Evolutionary conservation across 92 coral and sea anemone genomes (phyloP).

Genomic region (Heteractis magnifica): DNA sequence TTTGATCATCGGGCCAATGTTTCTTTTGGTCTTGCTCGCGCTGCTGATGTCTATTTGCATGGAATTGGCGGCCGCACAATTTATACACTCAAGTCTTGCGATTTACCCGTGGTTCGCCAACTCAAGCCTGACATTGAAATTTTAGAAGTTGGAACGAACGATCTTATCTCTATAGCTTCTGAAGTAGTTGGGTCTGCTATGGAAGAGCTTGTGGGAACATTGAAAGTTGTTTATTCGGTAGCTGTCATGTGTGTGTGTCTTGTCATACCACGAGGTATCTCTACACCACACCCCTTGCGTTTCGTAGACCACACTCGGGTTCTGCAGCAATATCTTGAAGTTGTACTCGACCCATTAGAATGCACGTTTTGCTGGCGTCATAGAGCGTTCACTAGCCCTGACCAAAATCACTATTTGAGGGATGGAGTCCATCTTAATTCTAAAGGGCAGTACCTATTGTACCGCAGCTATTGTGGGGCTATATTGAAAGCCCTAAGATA

Average conservation of each 20-base stretch:
- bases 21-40: conserved; percentile 13
- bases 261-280: conserved; percentile 16
- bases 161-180: conserved; percentile 6
- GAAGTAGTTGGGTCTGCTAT: conserved; percentile 39
- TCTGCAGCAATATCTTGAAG: neutral
- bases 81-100: conserved; percentile 2
- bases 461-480: too few relatives aligned
- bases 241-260: conserved; percentile 6
- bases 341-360: conserved; percentile 12
- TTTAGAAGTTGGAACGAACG: conserved; percentile 41
- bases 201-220: conserved; percentile 10
- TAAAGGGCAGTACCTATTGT: too few relatives aligned
- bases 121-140: conserved; percentile 26
- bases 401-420: neutral
- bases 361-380: conserved; percentile 18
- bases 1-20: neutral
- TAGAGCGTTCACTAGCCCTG: conserved; percentile 1
- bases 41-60: conserved; percentile 18
- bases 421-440: conserved; percentile 16
- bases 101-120: conserved; percentile 22
- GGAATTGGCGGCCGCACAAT: conserved; percentile 32
- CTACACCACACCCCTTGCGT: neutral
- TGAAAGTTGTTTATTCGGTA: neutral
- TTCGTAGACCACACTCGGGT: neutral
- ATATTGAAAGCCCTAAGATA: too few relatives aligned